Evolutionary conservation across 2,888 invertebrate genomes (phyloP).

Genomic region (Nasonovia ribisnigri): DNA sequence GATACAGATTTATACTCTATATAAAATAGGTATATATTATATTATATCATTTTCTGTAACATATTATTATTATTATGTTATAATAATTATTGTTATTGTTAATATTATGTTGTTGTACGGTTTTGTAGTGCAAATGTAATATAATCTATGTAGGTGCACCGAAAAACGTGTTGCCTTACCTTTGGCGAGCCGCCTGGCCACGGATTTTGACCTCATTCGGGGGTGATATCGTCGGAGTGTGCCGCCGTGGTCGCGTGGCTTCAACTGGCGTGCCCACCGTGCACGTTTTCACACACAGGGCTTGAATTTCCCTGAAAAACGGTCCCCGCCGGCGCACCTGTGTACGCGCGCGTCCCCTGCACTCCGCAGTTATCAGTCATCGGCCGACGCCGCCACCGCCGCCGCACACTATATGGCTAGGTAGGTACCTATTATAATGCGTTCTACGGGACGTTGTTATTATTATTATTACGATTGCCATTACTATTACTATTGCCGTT

Average conservation of each 20-base stretch:
- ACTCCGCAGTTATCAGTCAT: constrained; percentile 29
- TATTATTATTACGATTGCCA: background rate
- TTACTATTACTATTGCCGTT: too few species aligned
- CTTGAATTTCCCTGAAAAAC: constrained; percentile 41
- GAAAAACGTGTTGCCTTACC: constrained; percentile 32
- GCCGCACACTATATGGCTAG: background rate
- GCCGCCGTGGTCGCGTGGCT: constrained; percentile 51
- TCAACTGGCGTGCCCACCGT: constrained; percentile 36
- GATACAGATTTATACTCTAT: background rate
- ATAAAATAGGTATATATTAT: background rate
- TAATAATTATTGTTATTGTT: background rate
- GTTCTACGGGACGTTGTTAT: background rate
- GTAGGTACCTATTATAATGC: background rate
- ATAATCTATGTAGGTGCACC: background rate
- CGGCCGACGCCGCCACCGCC: constrained; percentile 38
- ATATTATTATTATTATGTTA: background rate
- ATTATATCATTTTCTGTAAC: background rate
- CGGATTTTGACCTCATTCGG: constrained; percentile 60
- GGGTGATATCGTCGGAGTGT: constrained; percentile 32
- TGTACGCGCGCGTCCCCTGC: constrained; percentile 31
- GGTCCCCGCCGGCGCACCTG: constrained; percentile 52
- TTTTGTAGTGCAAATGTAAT: background rate
- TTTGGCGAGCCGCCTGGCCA: constrained; percentile 60
- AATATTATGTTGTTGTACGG: background rate
- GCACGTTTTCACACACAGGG: constrained; percentile 39